Evolutionary conservation across 2,113 vertebrate species (phyloP), one percentile per base, ranked within the genome.

Genomic region (Columba livia): DNA sequence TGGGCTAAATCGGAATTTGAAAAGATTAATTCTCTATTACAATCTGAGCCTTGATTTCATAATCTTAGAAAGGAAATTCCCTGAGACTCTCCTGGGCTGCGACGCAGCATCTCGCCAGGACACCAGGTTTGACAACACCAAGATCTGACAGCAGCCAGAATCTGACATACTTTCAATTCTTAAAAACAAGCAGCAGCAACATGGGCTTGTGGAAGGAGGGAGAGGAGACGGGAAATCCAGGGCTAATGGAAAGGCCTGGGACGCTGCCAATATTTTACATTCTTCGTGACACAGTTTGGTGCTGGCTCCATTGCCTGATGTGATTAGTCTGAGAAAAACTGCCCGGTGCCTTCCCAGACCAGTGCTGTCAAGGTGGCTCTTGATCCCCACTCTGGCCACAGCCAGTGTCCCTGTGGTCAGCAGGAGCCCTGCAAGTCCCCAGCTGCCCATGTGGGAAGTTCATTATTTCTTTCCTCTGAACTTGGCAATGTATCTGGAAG

Each of bases 1-100:
- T 11, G 12, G 60, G 62, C 60, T 89, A 86, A 96, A 95, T 70
- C 90, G 18, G 14, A 96, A 92, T 97, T 81, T 85, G 62, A 90
- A 91, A 88, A 96, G 20, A 94, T 92, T 85, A 72, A 73, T 73
- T 85, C 51, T 32, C 51, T 54, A 34, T 70, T 74, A 42, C 12
- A 77, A 34, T 47, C 80, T 4, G 10, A 78, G 47, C 60, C 47
- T 82, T 57, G 69, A 84, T 93, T 94, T 86, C 11, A 3, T 65
- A 92, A 85, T 36, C 53, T 66, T 44, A 77, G 57, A 74, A 70
- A 90, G 85, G 53, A 88, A 38, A 81, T 54, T 89, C 47, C 36
- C 80, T 40, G 84, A 77, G 71, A 58, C 18, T 67, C 40, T n/a
- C n/a, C 90, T 31, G 79, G 67, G 79, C 83, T 81, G 94, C 5